Percentiles rank a stretch among this genome's conserved stretches.
Conservation (phyloP, 2,113 vertebrate species). For the Halichoerus grypus region DNA sequence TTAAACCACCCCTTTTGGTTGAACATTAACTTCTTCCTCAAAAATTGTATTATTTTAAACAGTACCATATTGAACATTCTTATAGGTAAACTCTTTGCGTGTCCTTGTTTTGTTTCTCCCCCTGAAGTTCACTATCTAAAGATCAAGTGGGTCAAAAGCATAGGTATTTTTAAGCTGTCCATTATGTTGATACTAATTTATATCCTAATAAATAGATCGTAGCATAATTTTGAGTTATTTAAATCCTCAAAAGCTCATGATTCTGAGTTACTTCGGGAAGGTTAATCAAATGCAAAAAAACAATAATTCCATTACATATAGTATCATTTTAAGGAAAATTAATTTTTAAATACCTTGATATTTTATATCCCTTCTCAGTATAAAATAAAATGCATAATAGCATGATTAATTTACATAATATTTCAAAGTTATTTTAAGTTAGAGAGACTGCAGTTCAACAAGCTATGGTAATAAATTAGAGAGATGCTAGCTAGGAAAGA, state of each 20-base stretch:
- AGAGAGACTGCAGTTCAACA: not conserved
- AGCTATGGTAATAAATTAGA: not conserved
- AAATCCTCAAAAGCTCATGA: not conserved
- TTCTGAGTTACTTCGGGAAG: not conserved
- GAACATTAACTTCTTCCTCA: not conserved
- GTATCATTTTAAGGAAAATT: not conserved
- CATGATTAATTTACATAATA: not conserved
- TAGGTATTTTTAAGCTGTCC: not conserved
- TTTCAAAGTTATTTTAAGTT: not conserved
- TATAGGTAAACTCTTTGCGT: not conserved
- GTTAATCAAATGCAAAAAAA: not conserved
- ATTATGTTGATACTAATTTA: not conserved
- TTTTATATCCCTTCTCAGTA: not conserved
- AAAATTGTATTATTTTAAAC: slow-evolving; percentile 18
- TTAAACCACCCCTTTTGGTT: not conserved
- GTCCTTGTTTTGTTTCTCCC: not conserved
- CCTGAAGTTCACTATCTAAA: not conserved
- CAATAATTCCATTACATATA: not conserved
- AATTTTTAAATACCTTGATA: not conserved
- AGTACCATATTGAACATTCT: not conserved
- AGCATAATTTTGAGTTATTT: not conserved
- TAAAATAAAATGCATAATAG: not conserved
- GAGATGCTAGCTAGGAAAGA: not conserved
- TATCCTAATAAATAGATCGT: not conserved
- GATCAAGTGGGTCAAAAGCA: not conserved